Base-by-base conservation (phyloP, 1,140 invertebrate genomes). In the Trinorchestia longiramus region DNA sequence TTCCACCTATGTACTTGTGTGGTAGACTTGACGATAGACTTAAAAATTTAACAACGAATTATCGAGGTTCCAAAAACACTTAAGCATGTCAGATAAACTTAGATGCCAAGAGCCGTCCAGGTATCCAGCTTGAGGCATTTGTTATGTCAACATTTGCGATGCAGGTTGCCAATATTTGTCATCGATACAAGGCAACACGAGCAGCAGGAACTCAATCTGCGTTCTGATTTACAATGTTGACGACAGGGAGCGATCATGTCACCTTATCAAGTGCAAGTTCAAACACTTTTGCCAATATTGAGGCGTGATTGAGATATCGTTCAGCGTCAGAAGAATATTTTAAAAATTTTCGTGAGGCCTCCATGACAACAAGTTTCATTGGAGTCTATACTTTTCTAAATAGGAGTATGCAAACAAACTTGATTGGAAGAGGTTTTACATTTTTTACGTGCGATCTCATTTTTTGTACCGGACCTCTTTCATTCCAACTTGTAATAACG, bases 181-280 rank as follows among this genome's bases (percentile, higher is more conserved):
- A 43, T 94, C 92, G 92, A 94, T 94, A 94, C 43, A 94, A 47
- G 92, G 43, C 92, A 4, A 47, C 44, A 90, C 41, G 28, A 42
- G 88, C 41, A 43, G n/a, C 8, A 90, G 88, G 88, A 43, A 90
- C 88, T 42, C 88, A 90, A 90, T 90, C 88, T 90, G 17, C 1
- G n/a, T 42, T 43, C 88, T 90, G 88, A 90, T 90, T 90, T 90
- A 90, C 88, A 90, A 90, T 43, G 88, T 90, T 90, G 88, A 90
- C 88, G 43, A 4, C 88, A 90, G 62, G n/a, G 88, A 90, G 8
- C 88, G 3, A 90, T 43, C 41, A 43, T 42, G 41, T 90, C 88
- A 90, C 43, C n/a, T 90, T 41, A 42, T 90, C 88, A 42, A 42
- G 4, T 42, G n/a, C 88, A 15, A 42, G n/a, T 43, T 90, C 43